Conservation (phyloP, 2,888 invertebrate species). For the Hyposoter didymator region DNA sequence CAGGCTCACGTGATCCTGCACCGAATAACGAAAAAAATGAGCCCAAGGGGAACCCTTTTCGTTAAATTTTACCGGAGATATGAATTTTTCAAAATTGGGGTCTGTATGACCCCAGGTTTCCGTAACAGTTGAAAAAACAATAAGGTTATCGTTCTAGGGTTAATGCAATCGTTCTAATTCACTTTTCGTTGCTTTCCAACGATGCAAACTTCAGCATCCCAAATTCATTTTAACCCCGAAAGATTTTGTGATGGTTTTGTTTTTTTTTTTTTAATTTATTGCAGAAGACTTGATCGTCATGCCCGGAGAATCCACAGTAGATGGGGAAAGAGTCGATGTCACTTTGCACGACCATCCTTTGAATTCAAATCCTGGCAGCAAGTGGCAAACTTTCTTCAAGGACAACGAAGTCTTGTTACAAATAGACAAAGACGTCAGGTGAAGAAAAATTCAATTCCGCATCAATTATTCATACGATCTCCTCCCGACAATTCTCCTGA, state of each 20-base stretch:
- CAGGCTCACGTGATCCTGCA: too few relatives aligned
- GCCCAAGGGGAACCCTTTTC: too few relatives aligned
- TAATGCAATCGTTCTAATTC: too few relatives aligned
- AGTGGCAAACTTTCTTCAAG: conserved; percentile 98
- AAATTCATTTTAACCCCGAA: neutral
- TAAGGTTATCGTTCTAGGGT: too few relatives aligned
- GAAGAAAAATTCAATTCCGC: neutral
- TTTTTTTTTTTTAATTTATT: conserved; percentile 70
- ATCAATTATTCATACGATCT: neutral
- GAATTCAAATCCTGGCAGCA: conserved; percentile 97
- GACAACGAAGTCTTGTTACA: conserved; percentile 99
- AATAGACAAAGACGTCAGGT: conserved; percentile 98
- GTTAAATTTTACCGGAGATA: too few relatives aligned
- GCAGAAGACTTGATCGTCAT: conserved; percentile 94
- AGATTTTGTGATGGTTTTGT: neutral
- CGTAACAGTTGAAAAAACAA: too few relatives aligned
- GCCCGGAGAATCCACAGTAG: conserved; percentile 88
- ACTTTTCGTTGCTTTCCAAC: too few relatives aligned
- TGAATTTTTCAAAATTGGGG: too few relatives aligned
- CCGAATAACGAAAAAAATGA: too few relatives aligned
- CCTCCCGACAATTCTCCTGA: neutral
- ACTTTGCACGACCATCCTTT: conserved; percentile 93
- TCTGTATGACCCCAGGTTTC: too few relatives aligned
- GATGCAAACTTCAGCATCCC: too few relatives aligned
- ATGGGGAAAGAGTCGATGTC: conserved; percentile 86